A percentile compares a stretch with the other conserved stretches of the same genome.
Evolutionary conservation across 2,888 invertebrate species (phyloP).

Genomic region (Subacronicta megacephala): DNA sequence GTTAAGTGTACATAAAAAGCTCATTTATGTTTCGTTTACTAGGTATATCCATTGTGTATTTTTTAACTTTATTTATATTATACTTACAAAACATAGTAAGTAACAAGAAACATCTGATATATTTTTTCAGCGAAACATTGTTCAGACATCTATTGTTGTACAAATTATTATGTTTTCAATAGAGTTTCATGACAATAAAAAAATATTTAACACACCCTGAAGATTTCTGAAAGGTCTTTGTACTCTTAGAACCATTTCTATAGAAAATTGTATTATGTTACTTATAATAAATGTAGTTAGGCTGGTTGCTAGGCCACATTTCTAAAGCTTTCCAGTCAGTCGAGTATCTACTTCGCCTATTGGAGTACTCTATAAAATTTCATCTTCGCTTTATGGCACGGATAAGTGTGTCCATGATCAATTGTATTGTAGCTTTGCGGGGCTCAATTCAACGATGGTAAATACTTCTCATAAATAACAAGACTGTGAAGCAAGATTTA

Average conservation of each 20-base stretch:
- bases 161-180: not conserved
- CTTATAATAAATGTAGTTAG: too few relatives aligned
- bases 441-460: too few relatives aligned
- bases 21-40: too few relatives aligned
- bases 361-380: conserved; percentile 8
- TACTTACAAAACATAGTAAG: not conserved
- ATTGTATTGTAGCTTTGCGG: too few relatives aligned
- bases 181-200: not conserved
- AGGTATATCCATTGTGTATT: too few relatives aligned
- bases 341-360: conserved; percentile 11
- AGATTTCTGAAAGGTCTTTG: not conserved
- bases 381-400: not conserved
- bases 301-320: conserved; percentile 29
- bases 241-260: not conserved
- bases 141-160: not conserved
- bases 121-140: not conserved
- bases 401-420: too few relatives aligned
- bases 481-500: too few relatives aligned
- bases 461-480: too few relatives aligned
- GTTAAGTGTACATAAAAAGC: too few relatives aligned
- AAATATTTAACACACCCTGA: not conserved
- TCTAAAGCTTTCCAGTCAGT: conserved; percentile 4
- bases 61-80: too few relatives aligned
- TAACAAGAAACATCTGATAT: not conserved
- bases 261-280: conserved; percentile 14